Evolutionary conservation across 2,797 vertebrate species (phyloP).

Genomic region (Nothura maculosa): DNA sequence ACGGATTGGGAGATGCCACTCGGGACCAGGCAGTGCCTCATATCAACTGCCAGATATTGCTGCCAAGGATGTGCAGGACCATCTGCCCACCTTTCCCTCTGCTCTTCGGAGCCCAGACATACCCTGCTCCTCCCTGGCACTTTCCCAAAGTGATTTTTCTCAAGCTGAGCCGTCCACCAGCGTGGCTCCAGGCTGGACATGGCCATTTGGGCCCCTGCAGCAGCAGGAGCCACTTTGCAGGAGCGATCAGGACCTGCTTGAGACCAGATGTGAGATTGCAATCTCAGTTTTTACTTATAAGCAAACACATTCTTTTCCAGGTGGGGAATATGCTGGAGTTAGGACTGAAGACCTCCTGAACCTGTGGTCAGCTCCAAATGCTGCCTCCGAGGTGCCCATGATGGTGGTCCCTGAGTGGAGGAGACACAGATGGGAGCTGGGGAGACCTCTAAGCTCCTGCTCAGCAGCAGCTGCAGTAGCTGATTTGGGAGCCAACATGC

Average conservation of each 20-base stretch:
- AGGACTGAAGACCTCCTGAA: background rate
- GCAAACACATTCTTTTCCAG: background rate
- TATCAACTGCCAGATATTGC: no score
- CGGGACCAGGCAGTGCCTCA: fast-evolving
- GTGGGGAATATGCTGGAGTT: background rate
- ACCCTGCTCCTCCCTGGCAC: background rate
- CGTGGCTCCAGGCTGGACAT: background rate
- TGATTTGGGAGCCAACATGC: background rate
- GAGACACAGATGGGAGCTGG: background rate
- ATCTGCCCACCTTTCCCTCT: background rate
- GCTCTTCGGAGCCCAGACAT: background rate
- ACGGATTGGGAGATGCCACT: background rate
- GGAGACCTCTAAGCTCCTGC: background rate
- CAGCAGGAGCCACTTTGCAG: fast-evolving
- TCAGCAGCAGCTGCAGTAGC: no score
- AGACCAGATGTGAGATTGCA: background rate
- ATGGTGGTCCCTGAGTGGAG: background rate
- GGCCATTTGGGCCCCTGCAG: conserved; percentile 3
- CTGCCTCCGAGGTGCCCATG: fast-evolving
- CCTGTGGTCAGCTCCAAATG: background rate
- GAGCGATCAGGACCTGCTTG: conserved; percentile 1
- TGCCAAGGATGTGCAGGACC: fast-evolving
- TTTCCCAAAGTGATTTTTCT: background rate
- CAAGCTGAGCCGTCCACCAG: fast-evolving
- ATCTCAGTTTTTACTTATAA: background rate